Conservation (phyloP, 2,797 vertebrate species). For the Sarcophilus harrisii region DNA sequence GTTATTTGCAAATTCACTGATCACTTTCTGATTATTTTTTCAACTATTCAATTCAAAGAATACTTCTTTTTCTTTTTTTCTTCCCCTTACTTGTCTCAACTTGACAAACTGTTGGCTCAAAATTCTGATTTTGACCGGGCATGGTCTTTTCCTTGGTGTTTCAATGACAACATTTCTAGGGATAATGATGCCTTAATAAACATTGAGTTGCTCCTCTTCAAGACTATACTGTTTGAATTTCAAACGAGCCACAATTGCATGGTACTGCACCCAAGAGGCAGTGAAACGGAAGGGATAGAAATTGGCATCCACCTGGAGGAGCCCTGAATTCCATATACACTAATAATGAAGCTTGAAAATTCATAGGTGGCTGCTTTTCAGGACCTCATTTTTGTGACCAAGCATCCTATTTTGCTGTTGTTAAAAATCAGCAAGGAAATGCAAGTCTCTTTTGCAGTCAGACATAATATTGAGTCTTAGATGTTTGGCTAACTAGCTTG, state of each 20-base stretch:
- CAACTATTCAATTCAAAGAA: slow-evolving; percentile 82
- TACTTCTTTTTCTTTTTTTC: slow-evolving; percentile 79
- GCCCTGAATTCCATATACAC: not conserved
- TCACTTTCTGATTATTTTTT: slow-evolving; percentile 84
- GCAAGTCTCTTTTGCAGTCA: not conserved
- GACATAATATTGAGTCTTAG: not conserved
- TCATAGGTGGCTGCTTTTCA: not conserved
- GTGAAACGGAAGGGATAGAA: slow-evolving; percentile 21
- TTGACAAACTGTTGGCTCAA: slow-evolving; percentile 84
- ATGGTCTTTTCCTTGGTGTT: slow-evolving; percentile 80
- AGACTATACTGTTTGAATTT: slow-evolving; percentile 62
- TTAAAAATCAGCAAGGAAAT: slow-evolving; percentile 5
- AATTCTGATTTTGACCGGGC: slow-evolving; percentile 83
- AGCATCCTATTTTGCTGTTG: not conserved
- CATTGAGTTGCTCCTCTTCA: slow-evolving; percentile 73
- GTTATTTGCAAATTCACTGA: slow-evolving; percentile 83
- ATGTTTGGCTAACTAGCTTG: not conserved
- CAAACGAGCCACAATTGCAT: not conserved
- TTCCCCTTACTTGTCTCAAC: slow-evolving; percentile 81
- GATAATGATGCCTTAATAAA: slow-evolving; percentile 83
- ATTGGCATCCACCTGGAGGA: not conserved
- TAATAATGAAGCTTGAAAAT: slow-evolving; percentile 32
- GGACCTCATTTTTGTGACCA: not conserved
- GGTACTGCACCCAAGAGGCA: slow-evolving; percentile 40
- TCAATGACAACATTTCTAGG: slow-evolving; percentile 80